Conservation (phyloP, 1,140 invertebrate species). For the Hylyphantes graminicola region DNA sequence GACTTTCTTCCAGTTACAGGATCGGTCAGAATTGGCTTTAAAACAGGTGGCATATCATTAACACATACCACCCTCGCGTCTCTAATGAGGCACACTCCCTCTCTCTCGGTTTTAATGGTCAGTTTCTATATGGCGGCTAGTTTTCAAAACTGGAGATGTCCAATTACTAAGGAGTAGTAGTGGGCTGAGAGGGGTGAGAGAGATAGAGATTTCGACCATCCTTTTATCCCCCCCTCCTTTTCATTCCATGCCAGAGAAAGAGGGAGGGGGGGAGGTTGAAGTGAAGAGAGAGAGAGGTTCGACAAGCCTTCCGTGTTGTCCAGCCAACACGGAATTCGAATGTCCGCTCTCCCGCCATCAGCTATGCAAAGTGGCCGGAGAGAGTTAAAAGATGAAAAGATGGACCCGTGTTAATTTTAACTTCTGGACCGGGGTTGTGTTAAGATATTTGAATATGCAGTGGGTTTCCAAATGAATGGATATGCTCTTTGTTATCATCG, state of each 20-base stretch:
- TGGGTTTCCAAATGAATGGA: background rate
- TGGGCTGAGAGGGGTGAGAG: too few species aligned
- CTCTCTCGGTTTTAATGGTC: slow-evolving; percentile 27
- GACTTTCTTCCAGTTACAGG: slow-evolving; percentile 23
- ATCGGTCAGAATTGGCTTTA: too few species aligned
- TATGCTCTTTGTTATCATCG: background rate
- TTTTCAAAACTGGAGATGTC: slow-evolving; percentile 53
- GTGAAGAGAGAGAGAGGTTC: background rate
- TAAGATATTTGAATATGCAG: background rate
- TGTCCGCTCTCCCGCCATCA: slow-evolving; percentile 28
- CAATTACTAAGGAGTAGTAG: slow-evolving; percentile 23
- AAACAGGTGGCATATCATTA: slow-evolving; percentile 51
- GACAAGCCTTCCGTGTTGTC: background rate
- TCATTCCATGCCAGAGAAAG: background rate
- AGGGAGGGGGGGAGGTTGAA: background rate
- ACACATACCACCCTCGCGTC: slow-evolving; percentile 10
- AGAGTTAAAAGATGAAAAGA: slow-evolving; percentile 12
- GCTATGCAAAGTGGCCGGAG: slow-evolving; percentile 28
- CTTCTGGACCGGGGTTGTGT: background rate
- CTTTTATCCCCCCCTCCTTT: too few species aligned
- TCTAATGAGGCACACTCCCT: background rate
- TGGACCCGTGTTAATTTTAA: background rate
- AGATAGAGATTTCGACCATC: too few species aligned
- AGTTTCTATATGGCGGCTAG: slow-evolving; percentile 11
- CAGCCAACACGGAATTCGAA: slow-evolving; percentile 7